Evolutionary conservation across 2,113 vertebrate genomes (phyloP).

Genomic region (Oxyura jamaicensis): DNA sequence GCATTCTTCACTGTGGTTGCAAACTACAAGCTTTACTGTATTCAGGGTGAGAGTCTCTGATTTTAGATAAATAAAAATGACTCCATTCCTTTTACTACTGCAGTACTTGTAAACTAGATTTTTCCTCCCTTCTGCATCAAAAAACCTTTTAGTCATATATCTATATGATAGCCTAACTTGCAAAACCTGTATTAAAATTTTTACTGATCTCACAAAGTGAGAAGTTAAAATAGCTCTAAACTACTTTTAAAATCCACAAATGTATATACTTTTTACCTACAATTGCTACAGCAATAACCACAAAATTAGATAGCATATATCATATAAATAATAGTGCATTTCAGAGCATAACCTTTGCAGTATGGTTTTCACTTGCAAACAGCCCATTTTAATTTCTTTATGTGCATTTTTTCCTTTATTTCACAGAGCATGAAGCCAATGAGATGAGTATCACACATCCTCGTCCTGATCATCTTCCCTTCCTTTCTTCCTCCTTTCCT

Average conservation of each 20-base stretch:
- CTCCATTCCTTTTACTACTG: background rate
- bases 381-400: background rate
- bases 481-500: background rate
- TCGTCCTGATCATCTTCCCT: background rate
- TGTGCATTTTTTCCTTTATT: background rate
- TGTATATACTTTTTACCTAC: background rate
- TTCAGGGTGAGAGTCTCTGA: background rate
- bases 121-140: background rate
- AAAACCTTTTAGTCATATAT: background rate
- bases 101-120: background rate
- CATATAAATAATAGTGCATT: background rate
- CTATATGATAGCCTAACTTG: background rate
- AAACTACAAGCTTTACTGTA: background rate
- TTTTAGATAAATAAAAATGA: background rate
- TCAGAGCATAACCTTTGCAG: background rate
- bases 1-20: background rate
- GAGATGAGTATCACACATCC: background rate
- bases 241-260: background rate
- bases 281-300: background rate
- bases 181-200: background rate
- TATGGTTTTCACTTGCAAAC: background rate
- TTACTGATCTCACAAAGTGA: background rate
- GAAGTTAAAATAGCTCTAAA: background rate
- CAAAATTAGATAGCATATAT: background rate
- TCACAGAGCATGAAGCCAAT: background rate